Evolutionary conservation across 2,888 invertebrate species (phyloP).

Genomic region (Ophion costatus): DNA sequence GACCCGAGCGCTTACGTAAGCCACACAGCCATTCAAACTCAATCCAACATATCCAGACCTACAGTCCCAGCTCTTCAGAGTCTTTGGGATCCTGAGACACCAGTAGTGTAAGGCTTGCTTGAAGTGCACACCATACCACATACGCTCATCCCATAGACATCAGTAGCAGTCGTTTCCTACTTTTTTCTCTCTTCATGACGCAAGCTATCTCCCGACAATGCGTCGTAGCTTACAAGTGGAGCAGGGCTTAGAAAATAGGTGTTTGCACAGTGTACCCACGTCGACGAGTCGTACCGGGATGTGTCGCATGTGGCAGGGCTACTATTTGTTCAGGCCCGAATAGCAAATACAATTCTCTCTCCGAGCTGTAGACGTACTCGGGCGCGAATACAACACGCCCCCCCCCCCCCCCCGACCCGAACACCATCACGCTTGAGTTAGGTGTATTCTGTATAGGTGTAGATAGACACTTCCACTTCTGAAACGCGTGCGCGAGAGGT

Average conservation of each 20-base stretch:
- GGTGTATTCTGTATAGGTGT: not conserved
- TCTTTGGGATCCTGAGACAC: not conserved
- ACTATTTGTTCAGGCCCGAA: conserved; percentile 72
- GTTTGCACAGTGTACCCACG: conserved; percentile 65
- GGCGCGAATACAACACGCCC: conserved; percentile 30
- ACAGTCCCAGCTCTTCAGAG: not conserved
- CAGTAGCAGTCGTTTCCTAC: conserved; percentile 36
- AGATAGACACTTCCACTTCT: not conserved
- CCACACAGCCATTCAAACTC: not conserved
- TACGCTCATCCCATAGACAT: conserved; percentile 21
- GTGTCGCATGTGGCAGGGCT: conserved; percentile 67
- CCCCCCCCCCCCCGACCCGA: not conserved
- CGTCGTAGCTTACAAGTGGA: conserved; percentile 30
- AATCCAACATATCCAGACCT: not conserved
- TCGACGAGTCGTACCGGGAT: conserved; percentile 61
- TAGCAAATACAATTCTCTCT: conserved; percentile 68
- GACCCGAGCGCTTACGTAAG: not conserved
- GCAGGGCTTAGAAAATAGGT: conserved; percentile 63
- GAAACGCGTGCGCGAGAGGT: conserved; percentile 16
- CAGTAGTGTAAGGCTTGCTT: not conserved
- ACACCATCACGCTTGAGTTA: conserved; percentile 6
- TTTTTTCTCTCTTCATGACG: conserved; percentile 5
- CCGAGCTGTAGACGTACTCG: conserved; percentile 26
- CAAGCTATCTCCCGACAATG: conserved; percentile 44
- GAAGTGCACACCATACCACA: not conserved